phyloP scores from a whole-genome alignment of 2,113 vertebrate species.

The Rhynchomys soricoides region DNA sequence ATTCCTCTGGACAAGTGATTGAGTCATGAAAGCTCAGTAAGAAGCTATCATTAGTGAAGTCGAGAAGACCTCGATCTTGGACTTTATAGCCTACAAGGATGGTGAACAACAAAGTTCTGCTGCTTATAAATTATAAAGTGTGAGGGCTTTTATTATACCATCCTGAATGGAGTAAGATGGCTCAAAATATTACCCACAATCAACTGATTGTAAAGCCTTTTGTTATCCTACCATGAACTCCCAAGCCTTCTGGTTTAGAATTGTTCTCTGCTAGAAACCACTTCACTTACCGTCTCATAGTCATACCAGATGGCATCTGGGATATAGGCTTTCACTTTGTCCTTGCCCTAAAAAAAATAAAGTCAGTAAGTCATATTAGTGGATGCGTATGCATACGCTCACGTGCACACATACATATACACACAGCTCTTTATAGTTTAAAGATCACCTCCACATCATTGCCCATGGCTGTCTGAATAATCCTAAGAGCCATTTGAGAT shows the following conservation, averaged over 20 bases:
- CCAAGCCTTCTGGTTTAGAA: not conserved
- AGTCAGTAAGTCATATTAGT: not conserved
- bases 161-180: not conserved
- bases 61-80: not conserved
- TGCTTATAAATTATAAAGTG: not conserved
- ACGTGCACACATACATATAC: rapidly evolving
- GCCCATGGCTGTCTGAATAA: not conserved
- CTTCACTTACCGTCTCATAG: conserved; percentile 87
- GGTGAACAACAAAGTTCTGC: not conserved
- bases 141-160: not conserved
- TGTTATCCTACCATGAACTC: not conserved
- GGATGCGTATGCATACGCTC: no score
- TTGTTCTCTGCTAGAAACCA: not conserved
- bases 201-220: not conserved
- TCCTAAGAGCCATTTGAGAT: not conserved
- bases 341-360: conserved; percentile 72
- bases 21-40: not conserved
- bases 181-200: not conserved
- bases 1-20: not conserved
- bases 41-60: not conserved
- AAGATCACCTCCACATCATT: not conserved
- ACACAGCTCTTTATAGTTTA: not conserved
- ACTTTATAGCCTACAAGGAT: not conserved
- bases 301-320: conserved; percentile 88
- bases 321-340: conserved; percentile 81